Evolutionary conservation across 2,888 invertebrate genomes (phyloP).

Genomic region (Drosophila borealis): DNA sequence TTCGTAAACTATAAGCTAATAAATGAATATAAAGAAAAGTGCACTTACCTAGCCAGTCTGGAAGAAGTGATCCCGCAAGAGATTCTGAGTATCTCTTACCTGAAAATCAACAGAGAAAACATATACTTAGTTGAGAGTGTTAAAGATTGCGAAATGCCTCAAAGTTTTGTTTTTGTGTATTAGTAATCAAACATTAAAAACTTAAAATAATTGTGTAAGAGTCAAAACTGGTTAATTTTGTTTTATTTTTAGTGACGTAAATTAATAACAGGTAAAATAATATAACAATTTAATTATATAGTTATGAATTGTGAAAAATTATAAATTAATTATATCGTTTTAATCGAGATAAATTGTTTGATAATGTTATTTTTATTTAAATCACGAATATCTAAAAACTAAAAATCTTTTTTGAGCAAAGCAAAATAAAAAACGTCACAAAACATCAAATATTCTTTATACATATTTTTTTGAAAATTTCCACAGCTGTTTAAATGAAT

Average conservation of each 20-base stretch:
- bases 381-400: too few species aligned
- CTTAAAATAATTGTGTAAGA: not conserved
- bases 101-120: slow-evolving; percentile 71
- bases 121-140: slow-evolving; percentile 19
- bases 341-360: too few species aligned
- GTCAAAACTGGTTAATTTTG: too few species aligned
- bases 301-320: too few species aligned
- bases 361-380: too few species aligned
- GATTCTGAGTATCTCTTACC: slow-evolving; percentile 86
- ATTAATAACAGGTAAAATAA: not conserved
- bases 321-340: too few species aligned
- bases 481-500: slow-evolving; percentile 53
- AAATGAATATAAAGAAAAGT: slow-evolving; percentile 63
- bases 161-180: slow-evolving; percentile 17
- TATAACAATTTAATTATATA: too few species aligned
- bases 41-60: slow-evolving; percentile 86
- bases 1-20: slow-evolving; percentile 64
- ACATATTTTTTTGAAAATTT: slow-evolving; percentile 53
- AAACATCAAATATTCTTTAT: not conserved
- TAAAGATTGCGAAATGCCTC: slow-evolving; percentile 25
- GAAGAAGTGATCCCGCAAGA: slow-evolving; percentile 86
- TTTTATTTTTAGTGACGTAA: not conserved
- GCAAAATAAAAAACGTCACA: too few species aligned
- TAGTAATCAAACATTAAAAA: not conserved
- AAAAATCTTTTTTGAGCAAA: not conserved